These are phyloP conservation scores for Neoitamus cyanurus DNA, from an alignment of 2,888 invertebrate species.

Conservation along the genomic window DNA sequence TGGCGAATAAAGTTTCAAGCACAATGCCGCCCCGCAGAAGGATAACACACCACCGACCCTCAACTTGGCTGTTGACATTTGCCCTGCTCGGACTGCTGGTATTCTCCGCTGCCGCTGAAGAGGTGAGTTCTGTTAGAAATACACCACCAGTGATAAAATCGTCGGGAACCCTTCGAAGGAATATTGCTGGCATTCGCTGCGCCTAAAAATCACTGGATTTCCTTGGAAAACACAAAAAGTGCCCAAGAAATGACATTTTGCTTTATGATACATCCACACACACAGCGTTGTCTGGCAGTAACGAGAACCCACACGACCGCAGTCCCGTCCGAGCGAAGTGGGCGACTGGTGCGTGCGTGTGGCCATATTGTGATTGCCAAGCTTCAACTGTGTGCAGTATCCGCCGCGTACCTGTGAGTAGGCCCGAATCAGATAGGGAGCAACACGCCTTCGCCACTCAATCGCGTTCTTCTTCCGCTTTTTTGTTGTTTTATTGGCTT, in stretches of 20 bases:
- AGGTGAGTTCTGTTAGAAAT: constrained; percentile 3
- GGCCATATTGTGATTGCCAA: not conserved
- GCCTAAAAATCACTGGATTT: not conserved
- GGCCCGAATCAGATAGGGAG: constrained; percentile 19
- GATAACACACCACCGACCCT: constrained; percentile 42
- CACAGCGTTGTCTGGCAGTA: not conserved
- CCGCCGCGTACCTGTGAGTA: not conserved
- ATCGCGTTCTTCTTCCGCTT: constrained; percentile 27
- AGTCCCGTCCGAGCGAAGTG: not conserved
- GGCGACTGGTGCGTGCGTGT: not conserved
- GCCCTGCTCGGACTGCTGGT: constrained; percentile 19
- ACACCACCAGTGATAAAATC: not conserved
- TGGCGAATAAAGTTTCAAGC: not conserved
- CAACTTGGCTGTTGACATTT: constrained; percentile 45
- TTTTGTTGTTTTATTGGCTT: not conserved
- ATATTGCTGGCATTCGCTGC: not conserved
- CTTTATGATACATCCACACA: not conserved
- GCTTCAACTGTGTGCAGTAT: not conserved
- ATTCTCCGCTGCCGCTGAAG: not conserved
- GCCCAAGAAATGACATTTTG: constrained; percentile 24
- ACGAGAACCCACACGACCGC: not conserved
- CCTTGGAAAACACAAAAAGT: not conserved
- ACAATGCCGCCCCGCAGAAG: constrained; percentile 41
- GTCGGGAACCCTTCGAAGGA: not conserved
- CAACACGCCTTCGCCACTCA: constrained; percentile 37